Conservation (phyloP, 2,888 invertebrate species). For the Chaitophorus viminalis region DNA sequence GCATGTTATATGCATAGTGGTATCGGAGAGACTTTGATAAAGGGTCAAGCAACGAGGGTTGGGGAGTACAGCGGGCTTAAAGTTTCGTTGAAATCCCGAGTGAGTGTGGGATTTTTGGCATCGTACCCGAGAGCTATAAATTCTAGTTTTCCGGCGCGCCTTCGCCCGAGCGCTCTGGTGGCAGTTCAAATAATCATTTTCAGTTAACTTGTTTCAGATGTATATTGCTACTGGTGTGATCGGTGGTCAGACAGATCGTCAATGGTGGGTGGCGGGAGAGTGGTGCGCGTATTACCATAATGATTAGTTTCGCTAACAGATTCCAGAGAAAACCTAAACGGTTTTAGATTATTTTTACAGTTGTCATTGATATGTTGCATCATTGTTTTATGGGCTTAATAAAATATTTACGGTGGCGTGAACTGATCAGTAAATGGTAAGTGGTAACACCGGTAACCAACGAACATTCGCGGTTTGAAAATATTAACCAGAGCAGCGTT, state of each 20-base stretch:
- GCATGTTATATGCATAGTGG: neutral
- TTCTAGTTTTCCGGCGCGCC: constrained; percentile 34
- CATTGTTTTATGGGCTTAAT: neutral
- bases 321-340: no score
- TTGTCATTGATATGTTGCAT: neutral
- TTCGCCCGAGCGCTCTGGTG: neutral
- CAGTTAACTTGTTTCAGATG: constrained; percentile 37
- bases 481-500: neutral
- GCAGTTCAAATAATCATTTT: constrained; percentile 45
- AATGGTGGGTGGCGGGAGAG: neutral
- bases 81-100: constrained; percentile 53
- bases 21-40: neutral
- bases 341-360: no score
- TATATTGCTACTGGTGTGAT: neutral
- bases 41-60: neutral
- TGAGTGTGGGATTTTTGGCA: constrained; percentile 55
- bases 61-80: neutral
- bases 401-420: neutral
- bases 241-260: neutral
- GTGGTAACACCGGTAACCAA: no score
- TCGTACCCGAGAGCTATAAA: constrained; percentile 34
- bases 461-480: neutral
- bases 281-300: no score
- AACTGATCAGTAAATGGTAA: neutral
- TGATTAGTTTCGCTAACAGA: no score